Conservation (phyloP, 2,888 invertebrate species). For the Drosophila helvetica region DNA sequence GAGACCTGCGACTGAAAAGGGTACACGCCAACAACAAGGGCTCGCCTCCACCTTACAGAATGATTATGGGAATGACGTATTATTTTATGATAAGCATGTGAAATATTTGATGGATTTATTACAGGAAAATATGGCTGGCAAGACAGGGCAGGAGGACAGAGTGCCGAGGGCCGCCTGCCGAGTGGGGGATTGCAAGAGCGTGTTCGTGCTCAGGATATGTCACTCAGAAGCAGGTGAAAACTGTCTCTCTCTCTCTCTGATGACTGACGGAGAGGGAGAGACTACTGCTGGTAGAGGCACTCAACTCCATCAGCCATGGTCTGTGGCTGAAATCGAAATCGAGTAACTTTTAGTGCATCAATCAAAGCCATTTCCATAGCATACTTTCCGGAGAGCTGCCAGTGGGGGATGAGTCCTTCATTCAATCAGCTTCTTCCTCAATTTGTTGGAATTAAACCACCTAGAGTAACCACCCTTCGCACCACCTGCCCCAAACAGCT, state of each 20-base stretch:
- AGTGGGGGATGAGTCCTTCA: not conserved
- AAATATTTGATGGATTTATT: conserved; percentile 76
- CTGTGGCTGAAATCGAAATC: not conserved
- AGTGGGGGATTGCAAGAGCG: not conserved
- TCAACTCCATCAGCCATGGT: not conserved
- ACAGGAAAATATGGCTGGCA: conserved; percentile 38
- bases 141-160: not conserved
- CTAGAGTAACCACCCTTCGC: not conserved
- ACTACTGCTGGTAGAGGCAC: not conserved
- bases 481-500: conserved; percentile 33
- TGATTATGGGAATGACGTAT: conserved; percentile 67
- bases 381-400: conserved; percentile 20
- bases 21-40: conserved; percentile 42
- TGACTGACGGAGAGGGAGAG: not conserved
- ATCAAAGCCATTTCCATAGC: conserved; percentile 15
- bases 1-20: conserved; percentile 64
- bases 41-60: conserved; percentile 31
- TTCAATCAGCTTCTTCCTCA: no score
- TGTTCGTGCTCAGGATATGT: conserved; percentile 41
- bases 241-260: conserved; percentile 21
- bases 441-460: no score
- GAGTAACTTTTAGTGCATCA: no score
- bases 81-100: conserved; percentile 71
- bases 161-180: not conserved
- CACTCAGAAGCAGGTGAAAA: conserved; percentile 49